Evolutionary conservation across 2,113 vertebrate genomes (phyloP).

Genomic region (Austrofundulus limnaeus): DNA sequence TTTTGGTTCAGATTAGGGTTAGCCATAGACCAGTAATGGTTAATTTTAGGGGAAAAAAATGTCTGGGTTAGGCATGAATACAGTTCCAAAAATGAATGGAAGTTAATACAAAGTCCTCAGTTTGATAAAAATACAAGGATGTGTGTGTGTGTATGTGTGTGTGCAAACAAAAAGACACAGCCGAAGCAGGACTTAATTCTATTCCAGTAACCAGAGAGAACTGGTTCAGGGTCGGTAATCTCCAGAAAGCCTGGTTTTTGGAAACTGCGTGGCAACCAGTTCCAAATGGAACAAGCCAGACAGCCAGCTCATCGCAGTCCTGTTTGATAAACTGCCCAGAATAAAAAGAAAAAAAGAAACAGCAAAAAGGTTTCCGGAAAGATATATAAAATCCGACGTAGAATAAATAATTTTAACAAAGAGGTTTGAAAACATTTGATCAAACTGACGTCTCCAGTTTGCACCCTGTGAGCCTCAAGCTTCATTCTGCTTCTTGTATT

Average conservation of each 20-base stretch:
- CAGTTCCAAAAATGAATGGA: no score
- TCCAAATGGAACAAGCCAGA: constrained; percentile 56
- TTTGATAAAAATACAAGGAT: neutral
- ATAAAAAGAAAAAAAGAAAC: constrained; percentile 9
- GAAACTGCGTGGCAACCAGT: constrained; percentile 64
- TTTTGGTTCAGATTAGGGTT: no score
- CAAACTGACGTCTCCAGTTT: neutral
- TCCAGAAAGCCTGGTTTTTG: constrained; percentile 76
- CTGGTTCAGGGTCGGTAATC: constrained; percentile 78
- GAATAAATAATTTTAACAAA: neutral
- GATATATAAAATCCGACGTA: no score
- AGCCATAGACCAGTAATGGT: no score
- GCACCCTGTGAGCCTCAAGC: neutral
- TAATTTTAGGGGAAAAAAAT: no score
- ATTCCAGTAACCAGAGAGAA: constrained; percentile 78
- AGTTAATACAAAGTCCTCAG: no score
- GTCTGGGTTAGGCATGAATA: no score
- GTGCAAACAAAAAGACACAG: no score
- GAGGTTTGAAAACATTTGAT: neutral
- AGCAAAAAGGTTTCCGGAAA: neutral
- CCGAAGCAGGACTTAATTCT: constrained; percentile 69
- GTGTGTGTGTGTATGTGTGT: no score
- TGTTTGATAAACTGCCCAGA: neutral
- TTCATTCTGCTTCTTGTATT: neutral
- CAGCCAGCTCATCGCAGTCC: constrained; percentile 24